phyloP scores from a whole-genome alignment of 2,888 invertebrate genomes.

The Yponomeuta cagnagella region DNA sequence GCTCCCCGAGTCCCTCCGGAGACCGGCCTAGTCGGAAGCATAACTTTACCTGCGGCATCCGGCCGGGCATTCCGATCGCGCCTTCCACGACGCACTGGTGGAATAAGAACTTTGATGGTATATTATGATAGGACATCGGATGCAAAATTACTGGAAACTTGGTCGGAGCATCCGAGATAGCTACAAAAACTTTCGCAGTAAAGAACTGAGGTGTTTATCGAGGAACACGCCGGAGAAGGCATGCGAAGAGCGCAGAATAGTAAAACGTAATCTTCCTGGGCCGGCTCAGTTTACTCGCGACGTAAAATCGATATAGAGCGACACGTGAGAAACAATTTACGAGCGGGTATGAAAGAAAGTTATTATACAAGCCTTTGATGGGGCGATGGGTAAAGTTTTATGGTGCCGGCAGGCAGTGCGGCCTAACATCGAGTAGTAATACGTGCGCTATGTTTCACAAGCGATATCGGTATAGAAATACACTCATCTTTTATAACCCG shows the following conservation, averaged over 20 bases:
- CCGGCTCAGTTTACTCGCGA: slow-evolving; percentile 36
- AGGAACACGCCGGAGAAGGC: slow-evolving; percentile 31
- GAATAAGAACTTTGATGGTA: slow-evolving; percentile 8
- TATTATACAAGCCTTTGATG: slow-evolving; percentile 47
- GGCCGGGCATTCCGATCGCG: slow-evolving; percentile 50
- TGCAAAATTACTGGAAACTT: slow-evolving; percentile 11
- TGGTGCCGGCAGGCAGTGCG: slow-evolving; percentile 24
- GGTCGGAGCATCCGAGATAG: not conserved
- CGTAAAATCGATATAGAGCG: slow-evolving; percentile 43
- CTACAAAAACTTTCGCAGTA: slow-evolving; percentile 6
- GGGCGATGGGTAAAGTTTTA: slow-evolving; percentile 37
- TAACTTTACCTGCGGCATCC: slow-evolving; percentile 59
- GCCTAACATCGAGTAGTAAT: not conserved
- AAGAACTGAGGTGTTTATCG: slow-evolving; percentile 25
- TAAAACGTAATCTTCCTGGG: slow-evolving; percentile 38
- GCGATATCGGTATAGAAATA: slow-evolving; percentile 13
- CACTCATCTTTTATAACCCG: slow-evolving; percentile 8
- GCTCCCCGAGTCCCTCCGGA: slow-evolving; percentile 22
- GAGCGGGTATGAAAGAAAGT: slow-evolving; percentile 46
- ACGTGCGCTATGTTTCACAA: slow-evolving; percentile 8
- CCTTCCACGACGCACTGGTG: slow-evolving; percentile 19
- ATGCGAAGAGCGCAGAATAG: slow-evolving; percentile 20
- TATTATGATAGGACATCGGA: slow-evolving; percentile 1
- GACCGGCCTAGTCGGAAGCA: slow-evolving; percentile 36
- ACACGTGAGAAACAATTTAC: slow-evolving; percentile 51